Evolutionary conservation across 1,140 invertebrate genomes (phyloP).

Genomic region (Drosophila repleta): DNA sequence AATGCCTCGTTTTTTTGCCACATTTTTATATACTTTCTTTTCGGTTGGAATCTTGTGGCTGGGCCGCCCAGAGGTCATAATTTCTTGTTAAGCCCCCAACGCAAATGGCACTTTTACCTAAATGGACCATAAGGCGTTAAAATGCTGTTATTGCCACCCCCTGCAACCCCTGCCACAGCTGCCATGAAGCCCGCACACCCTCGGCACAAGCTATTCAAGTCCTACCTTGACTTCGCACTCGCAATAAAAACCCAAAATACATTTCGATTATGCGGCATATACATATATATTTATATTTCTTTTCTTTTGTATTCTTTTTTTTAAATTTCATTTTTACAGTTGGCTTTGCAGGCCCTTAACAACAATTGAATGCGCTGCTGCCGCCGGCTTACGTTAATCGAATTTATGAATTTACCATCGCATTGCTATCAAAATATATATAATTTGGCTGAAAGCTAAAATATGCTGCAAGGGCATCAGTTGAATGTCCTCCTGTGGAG

Average conservation of each 20-base stretch:
- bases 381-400: slow-evolving; percentile 65
- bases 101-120: slow-evolving; percentile 80
- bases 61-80: slow-evolving; percentile 68
- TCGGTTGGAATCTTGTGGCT: slow-evolving; percentile 9
- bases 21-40: slow-evolving; percentile 41
- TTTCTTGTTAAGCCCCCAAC: slow-evolving; percentile 74
- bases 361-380: slow-evolving; percentile 58
- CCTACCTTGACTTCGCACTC: slow-evolving; percentile 42
- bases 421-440: slow-evolving; percentile 50
- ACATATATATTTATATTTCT: slow-evolving; percentile 24
- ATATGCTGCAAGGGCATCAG: slow-evolving; percentile 53
- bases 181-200: slow-evolving; percentile 5
- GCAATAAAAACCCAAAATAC: slow-evolving; percentile 74
- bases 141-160: slow-evolving; percentile 71
- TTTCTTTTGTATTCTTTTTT: slow-evolving; percentile 25
- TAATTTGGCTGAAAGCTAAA: slow-evolving; percentile 63
- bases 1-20: slow-evolving; percentile 3
- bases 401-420: slow-evolving; percentile 48
- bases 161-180: neutral
- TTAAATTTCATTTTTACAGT: slow-evolving; percentile 57
- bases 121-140: slow-evolving; percentile 82
- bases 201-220: slow-evolving; percentile 6
- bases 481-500: slow-evolving; percentile 24
- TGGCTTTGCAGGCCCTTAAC: slow-evolving; percentile 59
- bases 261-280: slow-evolving; percentile 73